Evolutionary conservation across 2,888 invertebrate genomes (phyloP).

Genomic region (Drosophila fungiperda): DNA sequence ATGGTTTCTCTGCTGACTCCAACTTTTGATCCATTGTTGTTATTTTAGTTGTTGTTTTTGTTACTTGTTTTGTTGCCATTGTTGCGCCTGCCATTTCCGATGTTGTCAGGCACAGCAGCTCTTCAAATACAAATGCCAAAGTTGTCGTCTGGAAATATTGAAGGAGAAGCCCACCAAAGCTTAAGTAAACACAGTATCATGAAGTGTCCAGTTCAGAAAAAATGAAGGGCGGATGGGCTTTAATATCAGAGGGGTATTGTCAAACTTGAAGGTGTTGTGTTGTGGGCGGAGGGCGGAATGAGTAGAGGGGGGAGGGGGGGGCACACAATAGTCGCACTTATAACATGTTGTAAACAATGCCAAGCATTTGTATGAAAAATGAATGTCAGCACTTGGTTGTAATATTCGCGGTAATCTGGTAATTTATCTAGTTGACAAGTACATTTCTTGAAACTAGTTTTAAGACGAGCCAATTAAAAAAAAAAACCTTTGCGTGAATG

Average conservation of each 20-base stretch:
- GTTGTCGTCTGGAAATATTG: slow-evolving; percentile 47
- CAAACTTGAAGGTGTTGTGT: slow-evolving; percentile 21
- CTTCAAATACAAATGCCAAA: slow-evolving; percentile 59
- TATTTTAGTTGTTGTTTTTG: slow-evolving; percentile 21
- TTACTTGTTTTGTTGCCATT: slow-evolving; percentile 17
- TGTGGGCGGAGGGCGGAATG: too few relatives aligned
- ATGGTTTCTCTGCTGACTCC: slow-evolving; percentile 42
- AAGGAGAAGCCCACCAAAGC: slow-evolving; percentile 31
- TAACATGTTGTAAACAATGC: slow-evolving; percentile 41
- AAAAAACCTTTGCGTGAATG: background rate
- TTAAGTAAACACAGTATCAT: slow-evolving; percentile 44
- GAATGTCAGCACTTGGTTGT: slow-evolving; percentile 23
- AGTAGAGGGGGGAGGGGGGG: background rate
- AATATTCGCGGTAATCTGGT: slow-evolving; percentile 3
- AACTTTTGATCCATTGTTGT: slow-evolving; percentile 3
- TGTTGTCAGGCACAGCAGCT: slow-evolving; percentile 55
- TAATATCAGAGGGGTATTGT: slow-evolving; percentile 38
- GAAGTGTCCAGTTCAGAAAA: slow-evolving; percentile 17
- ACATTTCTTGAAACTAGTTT: background rate
- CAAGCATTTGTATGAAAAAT: slow-evolving; percentile 33
- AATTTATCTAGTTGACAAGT: slow-evolving; percentile 2
- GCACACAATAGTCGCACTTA: slow-evolving; percentile 43
- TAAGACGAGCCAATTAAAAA: background rate
- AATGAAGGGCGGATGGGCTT: slow-evolving; percentile 2
- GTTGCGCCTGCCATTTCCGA: slow-evolving; percentile 40